Base-by-base conservation (phyloP, 2,797 vertebrate species). In the Thalassophryne amazonica region DNA sequence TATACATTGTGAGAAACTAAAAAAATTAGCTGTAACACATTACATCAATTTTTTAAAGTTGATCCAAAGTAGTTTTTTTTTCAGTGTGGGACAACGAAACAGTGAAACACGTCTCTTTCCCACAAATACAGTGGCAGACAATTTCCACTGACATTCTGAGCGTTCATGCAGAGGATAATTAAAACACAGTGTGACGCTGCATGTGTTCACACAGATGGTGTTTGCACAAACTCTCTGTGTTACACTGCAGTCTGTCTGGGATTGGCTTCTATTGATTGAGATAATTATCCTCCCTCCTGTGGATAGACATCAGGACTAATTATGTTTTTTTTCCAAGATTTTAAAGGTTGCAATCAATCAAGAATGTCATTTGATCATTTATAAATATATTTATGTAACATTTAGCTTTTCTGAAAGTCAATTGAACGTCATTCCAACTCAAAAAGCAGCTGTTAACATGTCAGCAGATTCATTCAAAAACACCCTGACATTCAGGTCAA, bases 291-390 rank as follows among this genome's bases (percentile, higher is more conserved):
- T 7, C 1, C 31, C 51, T 43, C 39, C 21, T 11, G 3, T 17
- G 48, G 45, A 60, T 55, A 27, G 53, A 69, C 37, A 72, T 49
- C 42, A 56, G 55, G 27, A 10, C 23, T 52, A 70, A 85, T 85
- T 80, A 71, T 47, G 50, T 20, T 33, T 57, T 73, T 69, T 73
- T 37, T 67, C 24, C 31, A n/a, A 25, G 59, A 74, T 60, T 31
- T 53, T 41, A 81, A 86, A 80, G 69, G 67, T 81, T 74, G 52
- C 61, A 78, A 79, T 85, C 78, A 85, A 54, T 79, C 39, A n/a
- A 0, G 28, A 64, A 56, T 49, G 54, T 41, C 67, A 66, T 71
- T 60, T 51, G 51, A 69, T 69, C 1, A 68, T 70, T 64, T 71
- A 59, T 9, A 65, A 43, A 49, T 14, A 66, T 65, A 67, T 74